Conservation (phyloP, 1,140 invertebrate species). For the Drosophila oshimai region DNA sequence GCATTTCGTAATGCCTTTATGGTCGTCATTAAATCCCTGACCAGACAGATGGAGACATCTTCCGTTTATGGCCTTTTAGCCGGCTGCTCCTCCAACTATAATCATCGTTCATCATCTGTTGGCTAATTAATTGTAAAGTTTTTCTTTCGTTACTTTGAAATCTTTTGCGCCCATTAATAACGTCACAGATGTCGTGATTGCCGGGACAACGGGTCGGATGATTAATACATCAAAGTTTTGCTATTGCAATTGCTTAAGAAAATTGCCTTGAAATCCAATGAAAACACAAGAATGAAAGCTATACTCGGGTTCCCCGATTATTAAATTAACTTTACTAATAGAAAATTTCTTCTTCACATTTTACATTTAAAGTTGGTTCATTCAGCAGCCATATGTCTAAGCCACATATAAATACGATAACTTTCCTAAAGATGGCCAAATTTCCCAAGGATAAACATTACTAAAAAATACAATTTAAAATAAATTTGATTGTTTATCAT, state of each 20-base stretch:
- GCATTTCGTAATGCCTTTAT: slow-evolving; percentile 53
- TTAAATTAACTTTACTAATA: no score
- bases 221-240: slow-evolving; percentile 70
- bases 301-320: no score
- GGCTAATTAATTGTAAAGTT: slow-evolving; percentile 78
- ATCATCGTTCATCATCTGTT: slow-evolving; percentile 73
- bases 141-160: slow-evolving; percentile 15
- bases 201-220: slow-evolving; percentile 28
- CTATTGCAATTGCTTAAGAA: slow-evolving; percentile 35
- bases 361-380: no score
- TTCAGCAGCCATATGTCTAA: no score
- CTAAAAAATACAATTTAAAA: no score
- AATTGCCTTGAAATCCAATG: not conserved
- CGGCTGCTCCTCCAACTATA: slow-evolving; percentile 43
- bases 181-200: slow-evolving; percentile 71
- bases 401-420: no score
- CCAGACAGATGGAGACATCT: slow-evolving; percentile 62
- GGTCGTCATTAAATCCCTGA: slow-evolving; percentile 64
- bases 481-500: no score
- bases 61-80: slow-evolving; percentile 41
- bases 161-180: slow-evolving; percentile 66
- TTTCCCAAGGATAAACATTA: no score
- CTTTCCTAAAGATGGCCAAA: no score
- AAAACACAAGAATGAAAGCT: no score
- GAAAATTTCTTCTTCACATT: no score